Evolutionary conservation across 2,113 vertebrate species (phyloP), one percentile per base, ranked within the genome.

Genomic region (Athene cunicularia): DNA sequence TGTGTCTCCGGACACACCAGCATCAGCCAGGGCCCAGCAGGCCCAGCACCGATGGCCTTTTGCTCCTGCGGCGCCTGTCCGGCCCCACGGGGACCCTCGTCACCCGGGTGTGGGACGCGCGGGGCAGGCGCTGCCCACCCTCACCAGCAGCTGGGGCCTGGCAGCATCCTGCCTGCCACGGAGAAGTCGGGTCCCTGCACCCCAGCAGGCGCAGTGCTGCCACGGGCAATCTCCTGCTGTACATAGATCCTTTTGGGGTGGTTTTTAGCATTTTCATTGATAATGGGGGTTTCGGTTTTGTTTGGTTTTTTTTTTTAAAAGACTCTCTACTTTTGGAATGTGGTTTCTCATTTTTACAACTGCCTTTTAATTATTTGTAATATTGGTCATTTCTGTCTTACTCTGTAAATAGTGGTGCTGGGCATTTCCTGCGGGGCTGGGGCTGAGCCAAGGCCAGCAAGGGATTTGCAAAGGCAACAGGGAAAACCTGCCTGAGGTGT

Each of bases 201-300:
- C 80, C 72, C 12, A 18, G 89, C 91, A 87, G 70, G 75, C 85
- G 67, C 91, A n/a, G 86, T 74, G 56, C 86, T 90, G 95, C 95
- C 39, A 66, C 16, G 67, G 91, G 90, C 90, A 22, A 82, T 95
- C 88, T 97, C 95, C 97, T 90, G 76, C 24, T 98, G 98, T 98
- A 98, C 98, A 98, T 98, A 98, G 80, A 95, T 97, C 81, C 80
- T 94, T 72, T 97, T 0, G 83, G 84, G 97, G 96, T 95, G 93
- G 24, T 94, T 98, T 98, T 97, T 98, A 98, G 95, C 90, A 66
- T 98, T 98, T 98, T 98, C 97, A 96, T 97, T 94, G 96, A 83
- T 96, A 96, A 97, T n/a, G 0, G 96, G 94, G 90, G 58, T 10
- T 82, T 87, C 56, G 77, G 32, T 70, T 91, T 97, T 93, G 87